A percentile compares a stretch with the other conserved stretches of the same genome.
Evolutionary conservation across 2,113 vertebrate species (phyloP).

Genomic region (Prionailurus viverrinus): DNA sequence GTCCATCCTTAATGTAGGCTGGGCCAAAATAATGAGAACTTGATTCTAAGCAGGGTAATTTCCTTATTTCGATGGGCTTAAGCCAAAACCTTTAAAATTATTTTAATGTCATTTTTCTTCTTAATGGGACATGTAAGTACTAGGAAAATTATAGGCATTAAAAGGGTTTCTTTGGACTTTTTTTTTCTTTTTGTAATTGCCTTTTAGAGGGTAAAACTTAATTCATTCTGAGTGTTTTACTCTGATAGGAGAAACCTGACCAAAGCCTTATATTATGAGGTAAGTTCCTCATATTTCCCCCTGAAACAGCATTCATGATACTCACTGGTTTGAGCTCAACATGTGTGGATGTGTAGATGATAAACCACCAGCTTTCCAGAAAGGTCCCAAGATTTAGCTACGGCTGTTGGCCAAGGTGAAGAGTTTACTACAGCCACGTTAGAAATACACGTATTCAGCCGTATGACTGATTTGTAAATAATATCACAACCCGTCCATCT

Average conservation of each 20-base stretch:
- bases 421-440: background rate
- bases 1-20: constrained; percentile 57
- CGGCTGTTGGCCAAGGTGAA: background rate
- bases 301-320: background rate
- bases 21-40: constrained; percentile 68
- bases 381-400: background rate
- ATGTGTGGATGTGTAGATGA: background rate
- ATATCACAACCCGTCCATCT: background rate
- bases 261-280: background rate
- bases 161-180: constrained; percentile 60
- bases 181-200: constrained; percentile 36
- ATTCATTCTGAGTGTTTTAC: constrained; percentile 54
- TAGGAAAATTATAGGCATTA: constrained; percentile 73
- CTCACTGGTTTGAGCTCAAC: background rate
- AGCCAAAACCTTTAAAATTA: constrained; percentile 80
- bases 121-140: constrained; percentile 77
- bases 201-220: constrained; percentile 44
- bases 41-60: constrained; percentile 64
- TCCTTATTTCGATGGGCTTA: constrained; percentile 66
- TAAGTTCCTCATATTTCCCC: background rate
- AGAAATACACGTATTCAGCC: background rate
- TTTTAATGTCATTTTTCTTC: constrained; percentile 80
- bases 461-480: background rate
- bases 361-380: background rate
- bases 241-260: constrained; percentile 25